A percentile compares a stretch with the other conserved stretches of the same genome.
Conservation (phyloP, 2,113 vertebrate species). For the Entomyzon cyanotis region DNA sequence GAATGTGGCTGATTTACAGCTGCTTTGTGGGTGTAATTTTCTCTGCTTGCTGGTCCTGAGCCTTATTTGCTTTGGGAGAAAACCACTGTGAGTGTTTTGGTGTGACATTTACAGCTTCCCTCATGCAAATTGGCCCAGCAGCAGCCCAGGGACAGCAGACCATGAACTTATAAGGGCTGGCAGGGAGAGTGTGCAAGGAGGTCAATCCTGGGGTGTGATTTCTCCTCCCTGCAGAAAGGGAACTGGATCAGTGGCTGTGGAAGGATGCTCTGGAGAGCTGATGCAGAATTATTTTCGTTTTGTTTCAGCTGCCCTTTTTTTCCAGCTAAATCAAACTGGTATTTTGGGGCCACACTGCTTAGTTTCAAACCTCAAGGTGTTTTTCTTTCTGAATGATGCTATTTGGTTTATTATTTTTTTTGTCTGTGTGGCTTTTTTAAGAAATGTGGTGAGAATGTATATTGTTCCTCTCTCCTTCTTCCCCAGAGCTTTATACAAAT, state of each 20-base stretch:
- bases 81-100: background rate
- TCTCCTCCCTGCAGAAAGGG: background rate
- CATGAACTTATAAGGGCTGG: background rate
- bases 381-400: background rate
- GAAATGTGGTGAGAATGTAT: background rate
- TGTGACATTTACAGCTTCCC: slow-evolving; percentile 17
- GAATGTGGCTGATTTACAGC: background rate
- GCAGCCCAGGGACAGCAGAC: background rate
- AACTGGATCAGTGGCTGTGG: background rate
- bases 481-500: background rate
- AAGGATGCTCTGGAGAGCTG: slow-evolving; percentile 8
- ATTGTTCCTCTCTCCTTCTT: background rate
- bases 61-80: slow-evolving; percentile 9
- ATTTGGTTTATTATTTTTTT: background rate
- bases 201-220: background rate
- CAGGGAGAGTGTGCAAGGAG: background rate
- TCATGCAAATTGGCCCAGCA: background rate
- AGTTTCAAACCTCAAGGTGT: background rate
- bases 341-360: background rate
- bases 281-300: background rate
- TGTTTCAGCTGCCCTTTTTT: background rate
- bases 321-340: background rate
- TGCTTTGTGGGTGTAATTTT: background rate
- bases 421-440: background rate
- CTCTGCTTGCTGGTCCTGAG: background rate